Evolutionary conservation across 1,140 invertebrate genomes (phyloP).

Genomic region (Oreohelix idahoensis): DNA sequence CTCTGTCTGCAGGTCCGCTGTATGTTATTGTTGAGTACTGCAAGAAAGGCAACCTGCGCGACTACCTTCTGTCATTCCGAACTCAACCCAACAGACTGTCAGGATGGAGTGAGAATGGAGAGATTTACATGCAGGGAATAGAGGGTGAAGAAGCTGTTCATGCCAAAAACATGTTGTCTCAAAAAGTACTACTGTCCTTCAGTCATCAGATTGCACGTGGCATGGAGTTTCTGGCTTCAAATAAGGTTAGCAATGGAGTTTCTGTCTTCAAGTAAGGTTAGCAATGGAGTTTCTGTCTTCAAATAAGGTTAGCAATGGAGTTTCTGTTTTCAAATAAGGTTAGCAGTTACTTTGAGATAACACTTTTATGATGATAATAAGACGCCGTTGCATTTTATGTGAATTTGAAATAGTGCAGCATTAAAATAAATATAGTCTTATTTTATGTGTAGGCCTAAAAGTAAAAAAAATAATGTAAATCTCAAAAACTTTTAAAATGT

Average conservation of each 20-base stretch:
- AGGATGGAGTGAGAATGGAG: constrained; percentile 23
- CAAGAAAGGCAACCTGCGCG: constrained; percentile 92
- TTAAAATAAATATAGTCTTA: too few species aligned
- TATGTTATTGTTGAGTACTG: constrained; percentile 97
- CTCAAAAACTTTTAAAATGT: too few species aligned
- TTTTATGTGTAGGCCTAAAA: too few species aligned
- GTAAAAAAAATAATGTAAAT: too few species aligned
- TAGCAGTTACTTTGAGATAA: too few species aligned
- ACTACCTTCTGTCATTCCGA: constrained; percentile 83
- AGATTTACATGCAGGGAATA: constrained; percentile 24
- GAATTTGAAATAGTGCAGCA: too few species aligned
- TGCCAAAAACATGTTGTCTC: constrained; percentile 25
- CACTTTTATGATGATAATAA: too few species aligned
- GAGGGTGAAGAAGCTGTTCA: background rate
- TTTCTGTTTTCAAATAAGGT: too few species aligned
- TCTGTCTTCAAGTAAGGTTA: too few species aligned
- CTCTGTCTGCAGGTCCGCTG: constrained; percentile 78
- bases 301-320: too few species aligned
- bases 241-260: constrained; percentile 78
- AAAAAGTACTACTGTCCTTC: constrained; percentile 84
- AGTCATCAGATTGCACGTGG: constrained; percentile 96
- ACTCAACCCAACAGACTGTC: constrained; percentile 48
- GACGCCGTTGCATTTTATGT: too few species aligned
- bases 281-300: too few species aligned
- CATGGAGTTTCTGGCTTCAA: constrained; percentile 96